Conservation (phyloP, 2,113 vertebrate species). For the Zapornia atra region DNA sequence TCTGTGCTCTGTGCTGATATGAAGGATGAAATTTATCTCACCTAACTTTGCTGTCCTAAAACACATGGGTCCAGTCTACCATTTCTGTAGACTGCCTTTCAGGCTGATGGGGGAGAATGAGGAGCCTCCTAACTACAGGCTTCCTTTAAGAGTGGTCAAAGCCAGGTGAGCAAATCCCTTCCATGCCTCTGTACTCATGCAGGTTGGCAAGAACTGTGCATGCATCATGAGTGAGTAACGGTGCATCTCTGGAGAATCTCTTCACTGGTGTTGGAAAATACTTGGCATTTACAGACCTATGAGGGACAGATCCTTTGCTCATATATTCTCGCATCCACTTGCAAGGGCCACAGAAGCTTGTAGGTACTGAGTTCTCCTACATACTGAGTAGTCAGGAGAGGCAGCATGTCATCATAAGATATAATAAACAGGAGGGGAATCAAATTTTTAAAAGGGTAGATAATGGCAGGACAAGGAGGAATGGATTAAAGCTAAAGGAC, state of each 20-base stretch:
- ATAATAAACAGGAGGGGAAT: no score
- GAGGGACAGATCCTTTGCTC: background rate
- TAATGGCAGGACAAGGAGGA: no score
- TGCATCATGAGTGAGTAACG: background rate
- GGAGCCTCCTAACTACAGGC: background rate
- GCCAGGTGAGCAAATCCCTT: background rate
- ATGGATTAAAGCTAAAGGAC: no score
- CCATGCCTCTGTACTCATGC: background rate
- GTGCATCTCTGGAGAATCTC: background rate
- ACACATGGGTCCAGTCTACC: background rate
- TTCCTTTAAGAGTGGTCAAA: background rate
- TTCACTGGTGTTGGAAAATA: background rate
- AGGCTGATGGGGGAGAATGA: background rate
- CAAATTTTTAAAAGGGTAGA: no score
- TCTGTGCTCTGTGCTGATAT: background rate
- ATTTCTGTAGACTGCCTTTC: background rate
- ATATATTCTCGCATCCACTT: background rate
- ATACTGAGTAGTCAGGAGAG: background rate
- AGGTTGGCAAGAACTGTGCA: background rate
- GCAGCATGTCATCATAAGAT: background rate
- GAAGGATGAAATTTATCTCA: background rate
- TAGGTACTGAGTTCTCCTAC: background rate
- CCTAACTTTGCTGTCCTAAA: background rate
- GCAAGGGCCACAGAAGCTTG: background rate
- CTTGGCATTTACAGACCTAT: background rate